These are phyloP conservation scores for Pelochelys cantorii DNA, from an alignment of 2,797 vertebrate species.

Conservation along the genomic window DNA sequence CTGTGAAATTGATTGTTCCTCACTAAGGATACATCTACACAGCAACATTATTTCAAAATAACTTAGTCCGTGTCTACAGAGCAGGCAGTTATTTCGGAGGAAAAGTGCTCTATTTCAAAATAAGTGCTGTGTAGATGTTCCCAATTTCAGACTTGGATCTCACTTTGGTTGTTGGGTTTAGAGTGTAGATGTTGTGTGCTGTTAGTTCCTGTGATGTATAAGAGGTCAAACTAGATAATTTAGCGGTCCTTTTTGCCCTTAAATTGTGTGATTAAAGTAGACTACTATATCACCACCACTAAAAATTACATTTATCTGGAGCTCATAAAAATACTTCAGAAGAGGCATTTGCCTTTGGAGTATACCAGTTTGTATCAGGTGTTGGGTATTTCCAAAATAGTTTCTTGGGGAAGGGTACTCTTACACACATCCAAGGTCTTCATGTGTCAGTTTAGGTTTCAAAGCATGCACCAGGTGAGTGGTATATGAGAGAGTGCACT, in stretches of 20 bases:
- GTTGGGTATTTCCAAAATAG: not conserved
- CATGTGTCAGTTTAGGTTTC: too few relatives aligned
- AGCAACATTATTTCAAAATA: too few relatives aligned
- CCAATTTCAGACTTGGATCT: not conserved
- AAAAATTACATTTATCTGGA: not conserved
- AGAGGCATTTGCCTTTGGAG: not conserved
- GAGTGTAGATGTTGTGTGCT: not conserved
- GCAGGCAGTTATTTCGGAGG: too few relatives aligned
- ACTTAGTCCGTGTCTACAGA: too few relatives aligned
- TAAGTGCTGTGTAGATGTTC: too few relatives aligned
- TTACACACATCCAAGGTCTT: not conserved
- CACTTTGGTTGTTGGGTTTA: not conserved
- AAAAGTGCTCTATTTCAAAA: too few relatives aligned
- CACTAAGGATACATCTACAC: too few relatives aligned
- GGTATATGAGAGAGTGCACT: not conserved
- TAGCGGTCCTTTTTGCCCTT: too few relatives aligned
- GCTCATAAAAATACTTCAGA: not conserved
- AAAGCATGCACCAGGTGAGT: not conserved
- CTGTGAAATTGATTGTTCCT: too few relatives aligned
- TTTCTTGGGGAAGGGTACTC: not conserved
- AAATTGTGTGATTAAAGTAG: too few relatives aligned
- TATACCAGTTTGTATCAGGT: not conserved
- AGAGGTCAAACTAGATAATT: not conserved
- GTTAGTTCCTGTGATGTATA: not conserved
- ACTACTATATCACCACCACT: not conserved